A percentile compares a stretch with the other conserved stretches of the same genome.
phyloP scores from a whole-genome alignment of 2,888 invertebrate species.

The Argyresthia albistria region DNA sequence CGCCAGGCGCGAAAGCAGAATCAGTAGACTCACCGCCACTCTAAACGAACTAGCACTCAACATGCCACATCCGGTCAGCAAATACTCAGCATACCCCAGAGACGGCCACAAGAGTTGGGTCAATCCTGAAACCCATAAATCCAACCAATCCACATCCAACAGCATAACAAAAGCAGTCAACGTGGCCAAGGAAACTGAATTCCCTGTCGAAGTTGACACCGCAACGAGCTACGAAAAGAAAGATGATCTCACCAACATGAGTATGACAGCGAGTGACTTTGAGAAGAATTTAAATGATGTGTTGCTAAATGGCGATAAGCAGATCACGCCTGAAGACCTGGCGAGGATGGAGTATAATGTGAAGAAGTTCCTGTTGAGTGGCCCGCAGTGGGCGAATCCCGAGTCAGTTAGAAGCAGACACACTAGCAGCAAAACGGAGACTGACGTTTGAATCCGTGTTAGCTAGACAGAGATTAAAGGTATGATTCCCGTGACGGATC shows the following conservation, averaged over 20 bases:
- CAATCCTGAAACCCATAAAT: constrained; percentile 19
- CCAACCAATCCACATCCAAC: constrained; percentile 9
- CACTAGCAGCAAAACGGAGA: constrained; percentile 70
- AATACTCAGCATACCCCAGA: constrained; percentile 43
- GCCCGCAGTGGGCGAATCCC: constrained; percentile 51
- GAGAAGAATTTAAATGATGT: constrained; percentile 36
- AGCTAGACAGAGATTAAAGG: constrained; percentile 22
- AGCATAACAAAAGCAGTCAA: constrained; percentile 6
- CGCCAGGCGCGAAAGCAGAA: constrained; percentile 43
- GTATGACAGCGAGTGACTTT: constrained; percentile 17
- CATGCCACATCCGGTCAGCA: constrained; percentile 64
- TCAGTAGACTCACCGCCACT: constrained; percentile 51
- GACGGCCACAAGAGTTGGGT: constrained; percentile 42
- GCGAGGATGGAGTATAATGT: constrained; percentile 85
- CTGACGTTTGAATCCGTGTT: constrained; percentile 60
- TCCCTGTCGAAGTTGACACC: constrained; percentile 53
- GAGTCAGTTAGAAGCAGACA: constrained; percentile 46
- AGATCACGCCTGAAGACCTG: constrained; percentile 71
- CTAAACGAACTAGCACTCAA: constrained; percentile 57
- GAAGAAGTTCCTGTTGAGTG: constrained; percentile 80
- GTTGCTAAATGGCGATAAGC: constrained; percentile 42
- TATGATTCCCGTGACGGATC: constrained; percentile 23
- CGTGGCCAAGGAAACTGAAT: constrained; percentile 53
- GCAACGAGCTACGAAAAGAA: constrained; percentile 46
- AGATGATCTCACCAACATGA: constrained; percentile 40